A percentile compares a stretch with the other conserved stretches of the same genome.
These are phyloP conservation scores for Plestiodon gilberti DNA, from an alignment of 2,113 vertebrate species.

Conservation along the genomic window DNA sequence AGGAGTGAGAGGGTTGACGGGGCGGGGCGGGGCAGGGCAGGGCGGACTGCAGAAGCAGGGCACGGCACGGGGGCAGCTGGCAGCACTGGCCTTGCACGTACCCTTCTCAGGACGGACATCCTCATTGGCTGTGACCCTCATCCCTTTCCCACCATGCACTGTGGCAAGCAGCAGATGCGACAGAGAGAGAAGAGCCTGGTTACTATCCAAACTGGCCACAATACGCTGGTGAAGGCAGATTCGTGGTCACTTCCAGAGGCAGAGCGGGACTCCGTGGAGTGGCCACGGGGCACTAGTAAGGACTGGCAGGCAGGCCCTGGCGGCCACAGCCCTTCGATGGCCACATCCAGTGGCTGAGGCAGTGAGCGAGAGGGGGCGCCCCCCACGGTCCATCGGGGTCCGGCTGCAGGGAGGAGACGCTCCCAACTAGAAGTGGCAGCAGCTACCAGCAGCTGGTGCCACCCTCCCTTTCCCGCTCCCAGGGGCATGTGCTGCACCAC, in stretches of 20 bases:
- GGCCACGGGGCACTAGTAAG: no score
- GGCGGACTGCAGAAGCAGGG: constrained; percentile 52
- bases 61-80: constrained; percentile 19
- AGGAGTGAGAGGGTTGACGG: neutral
- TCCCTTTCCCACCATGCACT: constrained; percentile 98
- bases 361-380: no score
- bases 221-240: neutral
- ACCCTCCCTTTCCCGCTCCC: no score
- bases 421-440: neutral
- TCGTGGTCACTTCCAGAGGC: no score
- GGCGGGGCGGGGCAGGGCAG: constrained; percentile 40
- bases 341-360: no score
- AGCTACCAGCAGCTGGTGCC: no score
- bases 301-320: no score
- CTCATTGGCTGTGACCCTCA: constrained; percentile 94
- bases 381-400: neutral
- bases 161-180: constrained; percentile 80
- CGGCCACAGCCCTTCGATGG: no score
- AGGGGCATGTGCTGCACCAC: no score
- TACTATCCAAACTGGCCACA: constrained; percentile 34
- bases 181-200: constrained; percentile 58
- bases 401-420: neutral
- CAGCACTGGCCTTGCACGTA: constrained; percentile 79
- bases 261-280: no score
- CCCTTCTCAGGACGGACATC: constrained; percentile 92